Evolutionary conservation across 2,797 vertebrate species (phyloP).

Genomic region (Stomatorhinus walkeri): DNA sequence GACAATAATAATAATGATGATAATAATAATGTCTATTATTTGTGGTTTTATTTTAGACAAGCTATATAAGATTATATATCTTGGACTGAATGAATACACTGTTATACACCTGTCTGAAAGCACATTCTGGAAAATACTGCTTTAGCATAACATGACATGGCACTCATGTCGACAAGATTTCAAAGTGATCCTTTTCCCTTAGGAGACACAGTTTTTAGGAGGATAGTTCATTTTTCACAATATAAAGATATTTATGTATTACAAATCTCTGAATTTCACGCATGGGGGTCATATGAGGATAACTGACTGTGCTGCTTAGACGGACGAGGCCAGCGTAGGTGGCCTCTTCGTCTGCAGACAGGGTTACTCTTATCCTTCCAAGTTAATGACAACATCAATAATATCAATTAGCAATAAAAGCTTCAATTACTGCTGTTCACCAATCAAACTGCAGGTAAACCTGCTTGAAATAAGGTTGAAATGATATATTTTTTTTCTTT

Average conservation of each 20-base stretch:
- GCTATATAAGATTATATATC: neutral
- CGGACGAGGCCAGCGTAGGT: neutral
- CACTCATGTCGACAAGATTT: neutral
- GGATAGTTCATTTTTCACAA: neutral
- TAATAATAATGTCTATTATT: neutral
- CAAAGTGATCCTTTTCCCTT: neutral
- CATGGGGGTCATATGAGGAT: neutral
- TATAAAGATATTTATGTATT: neutral
- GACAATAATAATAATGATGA: neutral
- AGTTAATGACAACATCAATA: slow-evolving; percentile 4
- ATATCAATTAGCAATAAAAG: slow-evolving; percentile 13
- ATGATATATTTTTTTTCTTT: neutral
- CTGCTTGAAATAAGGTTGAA: slow-evolving; percentile 24
- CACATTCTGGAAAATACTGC: neutral
- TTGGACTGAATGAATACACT: neutral
- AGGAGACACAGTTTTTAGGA: neutral
- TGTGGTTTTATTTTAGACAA: neutral
- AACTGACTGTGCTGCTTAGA: neutral
- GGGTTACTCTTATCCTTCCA: slow-evolving; percentile 17
- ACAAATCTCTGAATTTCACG: neutral
- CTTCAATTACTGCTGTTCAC: slow-evolving; percentile 20
- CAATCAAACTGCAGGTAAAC: slow-evolving; percentile 13
- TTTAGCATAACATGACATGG: neutral
- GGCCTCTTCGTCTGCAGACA: neutral
- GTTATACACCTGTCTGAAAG: neutral